Base-by-base conservation (phyloP, 2,113 vertebrate species). In the Saiga tatarica region DNA sequence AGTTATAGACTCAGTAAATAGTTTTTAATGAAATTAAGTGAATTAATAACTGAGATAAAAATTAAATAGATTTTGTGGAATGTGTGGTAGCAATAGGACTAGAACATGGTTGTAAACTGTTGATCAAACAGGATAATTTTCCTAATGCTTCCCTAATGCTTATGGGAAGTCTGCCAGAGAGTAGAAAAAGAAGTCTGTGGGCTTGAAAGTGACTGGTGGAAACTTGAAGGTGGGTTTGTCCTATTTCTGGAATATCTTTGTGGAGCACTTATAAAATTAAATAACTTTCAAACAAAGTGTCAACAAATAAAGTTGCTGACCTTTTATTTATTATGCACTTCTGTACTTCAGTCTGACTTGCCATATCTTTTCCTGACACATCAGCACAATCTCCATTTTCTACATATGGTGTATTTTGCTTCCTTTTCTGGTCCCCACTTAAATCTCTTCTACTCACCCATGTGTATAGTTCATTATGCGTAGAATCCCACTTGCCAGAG, bases 171-270 rank as follows among this genome's bases (percentile, higher is more conserved):
- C 10, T 85, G 26, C 26, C 55, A 94, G 55, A 85, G 53, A 94
- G 6, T 79, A 47, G 42, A 86, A 86, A 74, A 67, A n/a, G 13
- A 87, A 64, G 52, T 39, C 79, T 15, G 11, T 47, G 23, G 50
- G 78, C 13, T 67, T 88, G 57, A 55, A 97, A 94, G 39, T 86
- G 83, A 23, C 45, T 86, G 55, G 14, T 45, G 53, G 28, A 88
- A 94, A 59, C 17, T 28, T 79, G 39, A 17, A 92, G 19, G 42
- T 64, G 6, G 9, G 2, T 67, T 60, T 82, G 33, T 64, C 50
- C 26, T 95, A 25, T 94, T 97, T 78, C 7, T 92, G 50, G 89
- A 94, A 92, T 93, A 87, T 28, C 23, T 91, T 95, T 94, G n/a
- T 89, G n/a, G 33, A 57, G 19, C 4, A 57, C 78, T 57, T 92